Conservation (phyloP, 2,797 vertebrate genomes). For the Pelobates cultripes region DNA sequence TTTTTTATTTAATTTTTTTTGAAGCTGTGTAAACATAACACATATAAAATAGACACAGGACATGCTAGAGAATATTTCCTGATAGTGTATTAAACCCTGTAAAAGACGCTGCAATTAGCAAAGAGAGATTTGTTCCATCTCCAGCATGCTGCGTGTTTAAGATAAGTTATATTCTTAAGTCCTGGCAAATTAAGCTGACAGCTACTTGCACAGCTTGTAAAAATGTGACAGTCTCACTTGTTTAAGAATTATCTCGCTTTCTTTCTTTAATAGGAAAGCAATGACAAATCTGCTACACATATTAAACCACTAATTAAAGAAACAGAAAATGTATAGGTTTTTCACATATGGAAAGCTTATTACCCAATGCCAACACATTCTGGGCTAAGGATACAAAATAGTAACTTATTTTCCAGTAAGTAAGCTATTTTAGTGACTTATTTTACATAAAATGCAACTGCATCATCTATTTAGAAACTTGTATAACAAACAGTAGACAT, state of each 20-base stretch:
- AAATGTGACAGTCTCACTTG: slow-evolving; percentile 31
- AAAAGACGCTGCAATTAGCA: slow-evolving; percentile 16
- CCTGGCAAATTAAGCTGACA: slow-evolving; percentile 27
- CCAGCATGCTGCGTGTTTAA: slow-evolving; percentile 8
- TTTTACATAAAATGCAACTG: too few relatives aligned
- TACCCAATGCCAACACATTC: too few relatives aligned
- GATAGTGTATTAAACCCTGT: slow-evolving; percentile 22
- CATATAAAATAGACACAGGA: slow-evolving; percentile 39
- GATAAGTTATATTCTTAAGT: slow-evolving; percentile 32
- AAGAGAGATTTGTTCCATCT: slow-evolving; percentile 13
- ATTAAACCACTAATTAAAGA: slow-evolving; percentile 31
- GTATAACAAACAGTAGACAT: too few relatives aligned
- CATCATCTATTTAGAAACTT: too few relatives aligned
- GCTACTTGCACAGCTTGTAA: slow-evolving; percentile 26
- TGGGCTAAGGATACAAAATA: too few relatives aligned
- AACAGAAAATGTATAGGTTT: neutral
- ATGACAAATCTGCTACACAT: slow-evolving; percentile 28
- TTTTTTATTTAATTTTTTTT: neutral
- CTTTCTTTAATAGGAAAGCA: slow-evolving; percentile 5
- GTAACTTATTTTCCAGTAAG: too few relatives aligned
- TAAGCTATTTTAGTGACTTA: too few relatives aligned
- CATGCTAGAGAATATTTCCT: slow-evolving; percentile 7
- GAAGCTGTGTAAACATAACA: slow-evolving; percentile 25
- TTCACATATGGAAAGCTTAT: too few relatives aligned
- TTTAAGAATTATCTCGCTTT: slow-evolving; percentile 4